A percentile compares a stretch with the other conserved stretches of the same genome.
Evolutionary conservation across 1,140 invertebrate species (phyloP).

Genomic region (Drosophila nasuta): DNA sequence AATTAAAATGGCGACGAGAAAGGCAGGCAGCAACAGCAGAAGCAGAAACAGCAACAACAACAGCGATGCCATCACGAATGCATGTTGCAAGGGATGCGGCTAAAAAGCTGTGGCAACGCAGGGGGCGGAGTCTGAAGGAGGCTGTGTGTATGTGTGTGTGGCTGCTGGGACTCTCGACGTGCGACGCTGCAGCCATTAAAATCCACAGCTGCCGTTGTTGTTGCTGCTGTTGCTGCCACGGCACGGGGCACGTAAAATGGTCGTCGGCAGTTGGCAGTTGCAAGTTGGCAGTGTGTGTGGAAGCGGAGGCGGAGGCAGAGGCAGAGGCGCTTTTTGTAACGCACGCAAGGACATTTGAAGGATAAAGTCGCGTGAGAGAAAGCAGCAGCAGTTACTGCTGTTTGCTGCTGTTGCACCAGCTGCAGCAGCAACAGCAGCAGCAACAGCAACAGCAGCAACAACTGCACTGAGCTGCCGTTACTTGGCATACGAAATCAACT

Average conservation of each 20-base stretch:
- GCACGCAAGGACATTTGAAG: constrained; percentile 84
- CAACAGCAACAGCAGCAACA: constrained; percentile 1
- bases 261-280: constrained; percentile 24
- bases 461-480: constrained; percentile 76
- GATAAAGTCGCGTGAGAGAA: constrained; percentile 79
- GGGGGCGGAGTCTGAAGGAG: constrained; percentile 16
- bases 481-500: constrained; percentile 82
- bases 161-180: constrained; percentile 74
- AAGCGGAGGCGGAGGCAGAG: constrained; percentile 9
- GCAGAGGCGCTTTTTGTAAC: constrained; percentile 67
- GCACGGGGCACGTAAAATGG: constrained; percentile 47
- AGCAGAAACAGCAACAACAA: constrained; percentile 33
- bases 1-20: constrained; percentile 73
- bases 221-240: constrained; percentile 6
- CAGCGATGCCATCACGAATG: constrained; percentile 71
- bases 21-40: constrained; percentile 20
- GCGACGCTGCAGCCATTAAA: constrained; percentile 81
- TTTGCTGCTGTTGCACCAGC: constrained; percentile 29
- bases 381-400: constrained; percentile 38
- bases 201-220: constrained; percentile 62
- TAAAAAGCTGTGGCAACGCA: constrained; percentile 31
- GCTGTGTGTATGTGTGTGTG: constrained; percentile 16
- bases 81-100: constrained; percentile 56
- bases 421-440: constrained; percentile 9
- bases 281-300: too few species aligned